Evolutionary conservation across 1,140 invertebrate genomes (phyloP).

Genomic region (Brachionus calyciflorus): DNA sequence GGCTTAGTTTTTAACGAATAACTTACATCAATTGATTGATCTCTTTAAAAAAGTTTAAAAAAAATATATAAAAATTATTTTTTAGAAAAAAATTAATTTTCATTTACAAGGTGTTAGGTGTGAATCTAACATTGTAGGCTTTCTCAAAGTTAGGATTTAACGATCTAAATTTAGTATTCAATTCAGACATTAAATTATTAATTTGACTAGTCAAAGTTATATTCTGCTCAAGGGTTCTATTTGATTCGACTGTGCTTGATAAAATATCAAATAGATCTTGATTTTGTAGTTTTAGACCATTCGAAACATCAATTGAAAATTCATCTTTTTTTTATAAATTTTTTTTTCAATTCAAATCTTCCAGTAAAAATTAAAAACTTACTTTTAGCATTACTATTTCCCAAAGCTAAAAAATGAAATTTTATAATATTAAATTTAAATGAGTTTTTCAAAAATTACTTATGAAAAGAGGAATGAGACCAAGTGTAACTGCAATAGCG

Average conservation of each 20-base stretch:
- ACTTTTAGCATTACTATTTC: neutral
- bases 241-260: neutral
- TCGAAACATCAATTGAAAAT: conserved; percentile 41
- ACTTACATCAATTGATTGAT: neutral
- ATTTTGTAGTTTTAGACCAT: conserved; percentile 29
- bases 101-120: neutral
- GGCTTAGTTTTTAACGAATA: conserved; percentile 17
- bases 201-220: conserved; percentile 4
- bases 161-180: neutral
- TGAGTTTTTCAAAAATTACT: conserved; percentile 16
- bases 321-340: neutral
- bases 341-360: neutral
- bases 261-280: conserved; percentile 15
- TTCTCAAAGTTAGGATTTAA: conserved; percentile 16
- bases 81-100: no score
- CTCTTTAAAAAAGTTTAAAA: neutral
- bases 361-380: neutral
- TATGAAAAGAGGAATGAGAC: conserved; percentile 2
- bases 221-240: conserved; percentile 39
- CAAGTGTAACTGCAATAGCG: neutral
- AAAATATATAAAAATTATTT: no score
- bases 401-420: neutral
- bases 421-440: neutral
- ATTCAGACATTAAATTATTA: conserved; percentile 8
- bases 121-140: conserved; percentile 4